Evolutionary conservation across 2,113 vertebrate species (phyloP).

Genomic region (Cairina moschata): DNA sequence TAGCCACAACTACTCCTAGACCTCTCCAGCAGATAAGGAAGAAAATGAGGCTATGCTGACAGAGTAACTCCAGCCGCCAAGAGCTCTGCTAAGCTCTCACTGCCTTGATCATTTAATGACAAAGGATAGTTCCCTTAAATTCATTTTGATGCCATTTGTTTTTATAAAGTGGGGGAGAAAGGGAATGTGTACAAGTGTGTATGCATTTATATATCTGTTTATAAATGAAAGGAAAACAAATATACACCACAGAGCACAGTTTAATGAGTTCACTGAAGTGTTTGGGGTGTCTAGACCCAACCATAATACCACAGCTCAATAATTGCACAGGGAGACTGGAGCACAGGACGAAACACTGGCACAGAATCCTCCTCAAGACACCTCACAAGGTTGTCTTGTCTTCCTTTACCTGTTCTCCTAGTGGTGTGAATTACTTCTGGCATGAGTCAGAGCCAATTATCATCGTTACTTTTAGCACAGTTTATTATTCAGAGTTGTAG

Average conservation of each 20-base stretch:
- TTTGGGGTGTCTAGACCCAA: background rate
- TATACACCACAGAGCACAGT: background rate
- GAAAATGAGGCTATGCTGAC: rapidly evolving
- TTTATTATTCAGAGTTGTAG: background rate
- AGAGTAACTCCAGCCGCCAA: background rate
- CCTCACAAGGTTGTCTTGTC: background rate
- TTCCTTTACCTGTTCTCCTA: background rate
- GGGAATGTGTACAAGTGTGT: background rate
- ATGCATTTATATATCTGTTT: rapidly evolving
- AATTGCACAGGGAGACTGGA: background rate
- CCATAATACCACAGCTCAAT: background rate
- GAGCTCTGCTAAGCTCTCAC: background rate
- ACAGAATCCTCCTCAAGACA: background rate
- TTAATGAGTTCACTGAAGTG: background rate
- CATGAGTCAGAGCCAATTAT: background rate
- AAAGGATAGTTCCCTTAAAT: background rate
- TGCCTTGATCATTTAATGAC: background rate
- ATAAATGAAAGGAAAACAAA: background rate
- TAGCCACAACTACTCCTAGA: background rate
- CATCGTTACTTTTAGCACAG: background rate
- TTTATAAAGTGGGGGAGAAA: background rate
- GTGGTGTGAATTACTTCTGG: background rate
- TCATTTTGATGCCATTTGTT: background rate
- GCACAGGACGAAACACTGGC: background rate
- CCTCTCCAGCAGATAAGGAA: background rate